Conservation (phyloP, 2,888 invertebrate genomes). For the Drosophila stalkeri region DNA sequence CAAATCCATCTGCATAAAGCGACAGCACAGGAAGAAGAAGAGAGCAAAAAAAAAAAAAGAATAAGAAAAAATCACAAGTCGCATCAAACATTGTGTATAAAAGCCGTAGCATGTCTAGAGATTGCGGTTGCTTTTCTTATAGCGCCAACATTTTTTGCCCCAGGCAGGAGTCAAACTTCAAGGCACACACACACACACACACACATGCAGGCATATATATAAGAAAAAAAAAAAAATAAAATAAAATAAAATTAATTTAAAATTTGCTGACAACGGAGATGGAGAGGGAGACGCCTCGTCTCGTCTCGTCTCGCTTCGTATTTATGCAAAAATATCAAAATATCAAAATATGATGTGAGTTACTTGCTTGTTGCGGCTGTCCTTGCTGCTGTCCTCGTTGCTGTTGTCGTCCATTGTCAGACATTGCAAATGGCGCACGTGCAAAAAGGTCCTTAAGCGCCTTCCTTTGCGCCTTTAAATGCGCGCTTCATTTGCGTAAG, state of each 20-base stretch:
- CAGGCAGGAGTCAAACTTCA: conserved; percentile 25
- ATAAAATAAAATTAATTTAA: conserved; percentile 71
- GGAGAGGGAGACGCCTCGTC: background rate
- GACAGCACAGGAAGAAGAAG: conserved; percentile 4
- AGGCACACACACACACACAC: conserved; percentile 8
- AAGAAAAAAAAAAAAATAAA: conserved; percentile 27
- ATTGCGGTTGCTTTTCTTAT: conserved; percentile 49
- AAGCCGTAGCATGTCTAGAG: conserved; percentile 57
- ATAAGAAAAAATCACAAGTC: conserved; percentile 55
- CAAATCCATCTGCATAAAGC: conserved; percentile 59
- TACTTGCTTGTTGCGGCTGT: conserved; percentile 17
- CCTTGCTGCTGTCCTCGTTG: background rate
- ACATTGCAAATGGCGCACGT: conserved; percentile 32
- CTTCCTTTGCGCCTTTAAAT: conserved; percentile 9
- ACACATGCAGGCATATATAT: conserved; percentile 6
- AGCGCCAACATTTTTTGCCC: background rate
- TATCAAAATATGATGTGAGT: conserved; percentile 50
- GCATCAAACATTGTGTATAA: conserved; percentile 65
- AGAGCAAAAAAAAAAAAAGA: conserved; percentile 4
- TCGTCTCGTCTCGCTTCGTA: conserved; percentile 26
- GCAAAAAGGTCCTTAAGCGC: conserved; percentile 23
- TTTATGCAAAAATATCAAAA: conserved; percentile 72
- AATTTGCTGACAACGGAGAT: conserved; percentile 69
- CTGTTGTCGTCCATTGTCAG: conserved; percentile 28
- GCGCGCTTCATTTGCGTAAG: conserved; percentile 34